A percentile compares a stretch with the other conserved stretches of the same genome.
Conservation (phyloP, 2,888 invertebrate genomes). For the Papilio elwesi region DNA sequence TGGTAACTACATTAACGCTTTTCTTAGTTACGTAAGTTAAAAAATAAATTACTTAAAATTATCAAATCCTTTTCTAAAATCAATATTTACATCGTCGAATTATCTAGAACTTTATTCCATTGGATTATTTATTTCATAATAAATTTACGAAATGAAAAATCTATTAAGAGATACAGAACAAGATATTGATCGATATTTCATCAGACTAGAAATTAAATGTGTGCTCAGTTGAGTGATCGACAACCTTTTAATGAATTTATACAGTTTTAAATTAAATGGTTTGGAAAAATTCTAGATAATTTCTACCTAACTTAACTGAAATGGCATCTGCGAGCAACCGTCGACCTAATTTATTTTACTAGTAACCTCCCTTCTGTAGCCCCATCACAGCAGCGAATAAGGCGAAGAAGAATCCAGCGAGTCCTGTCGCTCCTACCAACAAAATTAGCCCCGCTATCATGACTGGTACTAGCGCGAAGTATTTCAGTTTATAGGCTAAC, state of each 20-base stretch:
- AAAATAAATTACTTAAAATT: constrained; percentile 63
- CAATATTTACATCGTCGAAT: constrained; percentile 68
- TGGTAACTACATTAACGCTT: constrained; percentile 59
- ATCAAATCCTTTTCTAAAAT: constrained; percentile 42
- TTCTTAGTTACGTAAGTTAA: constrained; percentile 47
- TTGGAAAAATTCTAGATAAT: constrained; percentile 32
- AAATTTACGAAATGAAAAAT: constrained; percentile 9
- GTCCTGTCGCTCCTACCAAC: constrained; percentile 90
- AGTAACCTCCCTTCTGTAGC: constrained; percentile 83
- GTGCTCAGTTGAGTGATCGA: neutral
- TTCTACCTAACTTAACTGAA: constrained; percentile 58
- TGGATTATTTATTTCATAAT: constrained; percentile 2
- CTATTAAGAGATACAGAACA: constrained; percentile 9
- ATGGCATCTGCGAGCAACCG: constrained; percentile 71
- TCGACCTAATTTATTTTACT: constrained; percentile 60
- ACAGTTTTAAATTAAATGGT: constrained; percentile 40
- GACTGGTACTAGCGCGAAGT: constrained; percentile 90
- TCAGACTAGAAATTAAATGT: constrained; percentile 36
- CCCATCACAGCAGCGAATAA: constrained; percentile 93
- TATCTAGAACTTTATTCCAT: neutral
- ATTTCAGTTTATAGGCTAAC: constrained; percentile 93
- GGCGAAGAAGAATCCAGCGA: constrained; percentile 95
- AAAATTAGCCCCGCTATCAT: constrained; percentile 89
- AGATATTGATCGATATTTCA: constrained; percentile 5
- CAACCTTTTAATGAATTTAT: constrained; percentile 43